Percentiles rank a stretch among this genome's conserved stretches.
These are phyloP conservation scores for Chrysolina americana DNA, from an alignment of 2,888 invertebrate genomes.

Conservation along the genomic window DNA sequence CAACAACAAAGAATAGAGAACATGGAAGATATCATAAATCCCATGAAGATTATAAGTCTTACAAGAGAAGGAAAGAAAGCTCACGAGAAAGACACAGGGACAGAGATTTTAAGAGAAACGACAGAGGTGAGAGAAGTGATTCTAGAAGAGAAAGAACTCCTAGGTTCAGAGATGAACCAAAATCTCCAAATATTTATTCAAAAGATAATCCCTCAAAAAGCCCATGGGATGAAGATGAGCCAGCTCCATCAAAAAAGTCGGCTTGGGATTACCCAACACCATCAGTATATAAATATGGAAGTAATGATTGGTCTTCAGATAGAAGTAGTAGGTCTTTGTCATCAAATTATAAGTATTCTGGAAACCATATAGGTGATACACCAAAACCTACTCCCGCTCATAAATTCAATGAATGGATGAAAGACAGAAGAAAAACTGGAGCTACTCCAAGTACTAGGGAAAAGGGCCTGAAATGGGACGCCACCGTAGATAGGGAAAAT, in stretches of 20 bases:
- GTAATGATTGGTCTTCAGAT: constrained; percentile 67
- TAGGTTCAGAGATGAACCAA: constrained; percentile 87
- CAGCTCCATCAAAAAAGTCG: constrained; percentile 77
- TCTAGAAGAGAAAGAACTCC: constrained; percentile 68
- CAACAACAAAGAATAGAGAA: constrained; percentile 75
- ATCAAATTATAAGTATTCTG: constrained; percentile 68
- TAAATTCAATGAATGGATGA: constrained; percentile 86
- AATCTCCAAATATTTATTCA: constrained; percentile 81
- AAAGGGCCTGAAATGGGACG: constrained; percentile 74
- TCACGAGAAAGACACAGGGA: constrained; percentile 62
- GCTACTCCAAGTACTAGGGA: constrained; percentile 75
- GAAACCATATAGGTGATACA: constrained; percentile 73
- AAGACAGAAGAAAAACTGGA: constrained; percentile 77
- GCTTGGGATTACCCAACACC: constrained; percentile 97
- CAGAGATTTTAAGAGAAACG: constrained; percentile 61
- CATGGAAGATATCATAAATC: constrained; percentile 50
- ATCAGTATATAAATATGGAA: constrained; percentile 68
- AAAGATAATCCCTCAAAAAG: constrained; percentile 78
- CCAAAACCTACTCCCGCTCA: constrained; percentile 90
- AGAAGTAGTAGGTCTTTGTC: constrained; percentile 54
- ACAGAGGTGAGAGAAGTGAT: constrained; percentile 64
- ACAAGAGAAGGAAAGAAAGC: constrained; percentile 63
- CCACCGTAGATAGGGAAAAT: constrained; percentile 81
- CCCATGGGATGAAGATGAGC: constrained; percentile 85
- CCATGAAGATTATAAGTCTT: constrained; percentile 48